phyloP scores from a whole-genome alignment of 2,888 invertebrate species.

The Busseola fusca region DNA sequence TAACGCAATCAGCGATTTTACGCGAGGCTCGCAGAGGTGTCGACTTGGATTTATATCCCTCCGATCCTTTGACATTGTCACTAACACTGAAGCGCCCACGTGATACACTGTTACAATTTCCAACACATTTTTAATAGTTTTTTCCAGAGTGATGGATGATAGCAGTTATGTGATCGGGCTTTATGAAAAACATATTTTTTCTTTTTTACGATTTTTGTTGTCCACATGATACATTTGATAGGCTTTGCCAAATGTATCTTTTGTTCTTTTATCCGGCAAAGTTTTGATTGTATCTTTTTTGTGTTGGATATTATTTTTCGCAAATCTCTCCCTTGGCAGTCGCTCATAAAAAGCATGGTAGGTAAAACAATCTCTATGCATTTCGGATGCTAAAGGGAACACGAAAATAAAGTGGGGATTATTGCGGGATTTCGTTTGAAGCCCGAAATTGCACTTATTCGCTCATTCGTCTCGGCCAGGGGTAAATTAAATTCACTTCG shows the following conservation, averaged over 20 bases:
- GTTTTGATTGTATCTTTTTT: conserved; percentile 48
- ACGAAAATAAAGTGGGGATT: conserved; percentile 64
- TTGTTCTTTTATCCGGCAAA: conserved; percentile 27
- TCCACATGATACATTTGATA: conserved; percentile 20
- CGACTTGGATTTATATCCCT: conserved; percentile 74
- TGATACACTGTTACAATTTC: conserved; percentile 41
- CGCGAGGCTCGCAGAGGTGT: conserved; percentile 83
- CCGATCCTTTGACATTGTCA: conserved; percentile 64
- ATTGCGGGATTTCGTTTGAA: conserved; percentile 63
- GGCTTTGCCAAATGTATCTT: conserved; percentile 39
- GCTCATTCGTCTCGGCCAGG: conserved; percentile 23
- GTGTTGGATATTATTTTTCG: conserved; percentile 28
- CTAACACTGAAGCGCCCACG: conserved; percentile 25
- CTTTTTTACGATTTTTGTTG: conserved; percentile 31
- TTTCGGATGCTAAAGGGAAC: conserved; percentile 52
- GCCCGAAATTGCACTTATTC: conserved; percentile 68
- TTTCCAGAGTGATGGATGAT: conserved; percentile 54
- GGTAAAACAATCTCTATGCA: conserved; percentile 48
- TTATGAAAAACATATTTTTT: conserved; percentile 33
- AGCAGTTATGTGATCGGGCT: conserved; percentile 27
- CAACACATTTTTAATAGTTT: conserved; percentile 47
- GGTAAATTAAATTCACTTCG: conserved; percentile 55
- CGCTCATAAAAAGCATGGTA: conserved; percentile 44
- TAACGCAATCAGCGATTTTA: conserved; percentile 83
- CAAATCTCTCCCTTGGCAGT: conserved; percentile 31